A percentile compares a stretch with the other conserved stretches of the same genome.
These are phyloP conservation scores for Malurus elegans DNA, from an alignment of 2,113 vertebrate species.

Conservation along the genomic window DNA sequence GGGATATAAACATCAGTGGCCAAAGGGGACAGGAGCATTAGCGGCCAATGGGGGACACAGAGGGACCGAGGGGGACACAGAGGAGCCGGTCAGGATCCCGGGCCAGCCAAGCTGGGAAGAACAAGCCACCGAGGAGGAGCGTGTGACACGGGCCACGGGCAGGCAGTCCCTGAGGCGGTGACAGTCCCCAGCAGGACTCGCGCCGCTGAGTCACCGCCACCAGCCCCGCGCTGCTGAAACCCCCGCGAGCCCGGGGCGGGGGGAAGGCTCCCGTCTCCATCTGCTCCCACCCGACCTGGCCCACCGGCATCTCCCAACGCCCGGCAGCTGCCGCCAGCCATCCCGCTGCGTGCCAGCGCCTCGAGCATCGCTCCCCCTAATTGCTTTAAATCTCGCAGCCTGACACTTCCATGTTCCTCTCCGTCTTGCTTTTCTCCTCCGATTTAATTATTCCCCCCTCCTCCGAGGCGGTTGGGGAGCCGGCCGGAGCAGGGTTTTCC, in stretches of 20 bases:
- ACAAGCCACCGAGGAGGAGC: background rate
- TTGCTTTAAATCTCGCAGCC: conserved; percentile 49
- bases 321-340: background rate
- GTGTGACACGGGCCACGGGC: background rate
- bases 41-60: background rate
- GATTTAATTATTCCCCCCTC: background rate
- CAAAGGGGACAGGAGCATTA: background rate
- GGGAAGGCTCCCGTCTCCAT: background rate
- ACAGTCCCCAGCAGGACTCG: background rate
- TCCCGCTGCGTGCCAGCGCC: conserved; percentile 12
- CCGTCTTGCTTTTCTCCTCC: background rate
- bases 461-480: background rate
- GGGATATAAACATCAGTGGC: background rate
- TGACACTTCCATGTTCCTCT: conserved; percentile 55
- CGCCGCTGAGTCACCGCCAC: conserved; percentile 29
- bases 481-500: background rate
- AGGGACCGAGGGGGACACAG: background rate
- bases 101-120: background rate
- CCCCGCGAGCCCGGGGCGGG: background rate
- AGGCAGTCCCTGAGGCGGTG: background rate
- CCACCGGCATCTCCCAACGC: conserved; percentile 25
- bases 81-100: rapidly evolving
- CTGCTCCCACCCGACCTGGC: background rate
- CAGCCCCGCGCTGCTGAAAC: background rate
- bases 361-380: conserved; percentile 14